A percentile compares a stretch with the other conserved stretches of the same genome.
Evolutionary conservation across 2,797 vertebrate genomes (phyloP).

Genomic region (Melanotaenia nigrans): DNA sequence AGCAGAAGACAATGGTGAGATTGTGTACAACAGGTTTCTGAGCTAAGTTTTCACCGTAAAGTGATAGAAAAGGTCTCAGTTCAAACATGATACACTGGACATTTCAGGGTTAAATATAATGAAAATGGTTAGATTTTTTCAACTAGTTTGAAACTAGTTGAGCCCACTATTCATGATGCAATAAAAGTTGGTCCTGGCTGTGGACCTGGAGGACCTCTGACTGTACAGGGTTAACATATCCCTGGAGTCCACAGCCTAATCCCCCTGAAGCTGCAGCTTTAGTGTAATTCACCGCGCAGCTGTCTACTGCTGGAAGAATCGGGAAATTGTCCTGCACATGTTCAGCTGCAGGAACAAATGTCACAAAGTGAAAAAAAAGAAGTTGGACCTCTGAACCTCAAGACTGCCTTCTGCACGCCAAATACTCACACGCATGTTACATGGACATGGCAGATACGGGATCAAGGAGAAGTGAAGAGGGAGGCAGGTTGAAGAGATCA

Average conservation of each 20-base stretch:
- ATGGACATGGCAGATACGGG: no score
- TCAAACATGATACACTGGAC: no score
- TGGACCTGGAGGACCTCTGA: slow-evolving; percentile 60
- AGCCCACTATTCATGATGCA: slow-evolving; percentile 1
- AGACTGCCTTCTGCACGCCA: no score
- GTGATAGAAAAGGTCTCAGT: no score
- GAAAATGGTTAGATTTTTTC: not conserved
- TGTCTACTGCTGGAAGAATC: slow-evolving; percentile 90
- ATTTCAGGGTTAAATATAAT: no score
- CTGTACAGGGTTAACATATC: slow-evolving; percentile 84
- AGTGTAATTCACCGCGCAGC: slow-evolving; percentile 91
- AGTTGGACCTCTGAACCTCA: slow-evolving; percentile 67
- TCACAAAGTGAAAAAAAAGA: slow-evolving; percentile 84
- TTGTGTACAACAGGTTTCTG: no score
- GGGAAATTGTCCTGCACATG: slow-evolving; percentile 88
- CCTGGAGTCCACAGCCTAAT: slow-evolving; percentile 78
- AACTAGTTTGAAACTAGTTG: slow-evolving; percentile 11
- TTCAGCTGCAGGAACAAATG: slow-evolving; percentile 94
- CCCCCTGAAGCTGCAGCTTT: slow-evolving; percentile 87
- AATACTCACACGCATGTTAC: no score
- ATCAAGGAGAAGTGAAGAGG: no score
- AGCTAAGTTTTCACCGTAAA: no score
- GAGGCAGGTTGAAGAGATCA: no score
- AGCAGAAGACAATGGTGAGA: no score
- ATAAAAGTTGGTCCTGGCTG: slow-evolving; percentile 34